A percentile compares a stretch with the other conserved stretches of the same genome.
Conservation (phyloP, 2,113 vertebrate genomes). For the Hypomesus transpacificus region DNA sequence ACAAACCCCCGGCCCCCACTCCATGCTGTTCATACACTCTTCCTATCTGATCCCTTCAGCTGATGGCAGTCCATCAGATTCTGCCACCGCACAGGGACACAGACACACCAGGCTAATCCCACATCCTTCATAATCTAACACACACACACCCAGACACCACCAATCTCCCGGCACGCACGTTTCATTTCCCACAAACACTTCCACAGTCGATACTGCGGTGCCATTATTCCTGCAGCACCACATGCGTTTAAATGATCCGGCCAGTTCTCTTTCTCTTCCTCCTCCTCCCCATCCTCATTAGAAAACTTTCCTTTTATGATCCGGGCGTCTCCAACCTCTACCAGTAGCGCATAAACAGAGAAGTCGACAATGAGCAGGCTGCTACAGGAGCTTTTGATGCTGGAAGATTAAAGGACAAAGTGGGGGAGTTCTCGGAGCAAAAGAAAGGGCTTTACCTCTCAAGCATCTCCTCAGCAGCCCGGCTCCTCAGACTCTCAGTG, state of each 20-base stretch:
- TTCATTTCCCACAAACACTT: conserved; percentile 17
- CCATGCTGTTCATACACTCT: conserved; percentile 36
- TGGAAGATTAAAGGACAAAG: conserved; percentile 61
- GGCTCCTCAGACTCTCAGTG: conserved; percentile 27
- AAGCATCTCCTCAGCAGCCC: conserved; percentile 40
- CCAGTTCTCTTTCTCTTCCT: conserved; percentile 19
- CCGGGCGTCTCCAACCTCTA: conserved; percentile 29
- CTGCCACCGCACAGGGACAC: conserved; percentile 1
- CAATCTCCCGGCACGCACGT: neutral
- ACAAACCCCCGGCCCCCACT: conserved; percentile 21
- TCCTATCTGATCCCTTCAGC: conserved; percentile 42
- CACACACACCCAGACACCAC: conserved; percentile 4
- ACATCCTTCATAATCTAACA: neutral
- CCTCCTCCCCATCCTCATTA: conserved; percentile 47
- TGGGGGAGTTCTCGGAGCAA: conserved; percentile 4
- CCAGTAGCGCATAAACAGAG: conserved; percentile 24
- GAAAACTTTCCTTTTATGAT: conserved; percentile 46
- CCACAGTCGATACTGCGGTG: conserved; percentile 7
- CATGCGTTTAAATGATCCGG: conserved; percentile 47
- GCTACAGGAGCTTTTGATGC: conserved; percentile 49
- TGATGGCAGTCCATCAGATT: conserved; percentile 24
- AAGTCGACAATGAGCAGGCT: conserved; percentile 35
- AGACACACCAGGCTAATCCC: neutral
- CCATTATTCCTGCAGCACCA: conserved; percentile 44
- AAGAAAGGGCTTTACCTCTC: conserved; percentile 16